Evolutionary conservation across 2,797 vertebrate genomes (phyloP).

Genomic region (Poecilia gillii): DNA sequence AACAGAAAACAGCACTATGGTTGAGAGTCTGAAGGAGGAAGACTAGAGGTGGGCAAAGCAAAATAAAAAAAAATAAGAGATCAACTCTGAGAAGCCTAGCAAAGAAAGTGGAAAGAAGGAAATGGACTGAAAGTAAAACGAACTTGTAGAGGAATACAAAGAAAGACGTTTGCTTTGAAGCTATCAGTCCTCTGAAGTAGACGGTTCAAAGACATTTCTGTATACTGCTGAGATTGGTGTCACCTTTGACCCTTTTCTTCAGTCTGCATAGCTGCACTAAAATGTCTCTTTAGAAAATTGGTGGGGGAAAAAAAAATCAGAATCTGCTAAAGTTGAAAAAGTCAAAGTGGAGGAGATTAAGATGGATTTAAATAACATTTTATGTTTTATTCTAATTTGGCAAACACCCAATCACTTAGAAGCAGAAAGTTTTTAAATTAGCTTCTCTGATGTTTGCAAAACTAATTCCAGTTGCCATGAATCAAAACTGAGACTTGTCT

Average conservation of each 20-base stretch:
- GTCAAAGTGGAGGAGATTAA: constrained; percentile 9
- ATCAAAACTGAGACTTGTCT: not conserved
- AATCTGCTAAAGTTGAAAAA: constrained; percentile 12
- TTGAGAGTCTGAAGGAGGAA: not conserved
- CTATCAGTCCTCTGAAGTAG: constrained; percentile 34
- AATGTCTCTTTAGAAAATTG: constrained; percentile 22
- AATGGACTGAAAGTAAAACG: constrained; percentile 44
- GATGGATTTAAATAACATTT: constrained; percentile 3
- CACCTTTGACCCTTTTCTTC: constrained; percentile 22
- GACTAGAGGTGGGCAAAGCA: not conserved
- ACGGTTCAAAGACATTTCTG: constrained; percentile 19
- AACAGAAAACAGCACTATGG: not conserved
- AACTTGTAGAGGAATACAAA: constrained; percentile 20
- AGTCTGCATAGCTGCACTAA: constrained; percentile 26
- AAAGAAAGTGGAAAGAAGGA: constrained; percentile 27
- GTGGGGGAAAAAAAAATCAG: constrained; percentile 30
- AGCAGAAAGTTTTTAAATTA: not conserved
- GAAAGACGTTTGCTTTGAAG: constrained; percentile 40
- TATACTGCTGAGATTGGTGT: constrained; percentile 25
- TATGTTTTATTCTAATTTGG: not conserved
- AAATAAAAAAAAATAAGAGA: not conserved
- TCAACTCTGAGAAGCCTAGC: not conserved
- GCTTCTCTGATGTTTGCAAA: not conserved
- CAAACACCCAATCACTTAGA: not conserved
- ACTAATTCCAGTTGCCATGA: not conserved